phyloP scores from a whole-genome alignment of 30 jellyfish, hydroid and myxozoan species.

The Nemopilema nomurai region DNA sequence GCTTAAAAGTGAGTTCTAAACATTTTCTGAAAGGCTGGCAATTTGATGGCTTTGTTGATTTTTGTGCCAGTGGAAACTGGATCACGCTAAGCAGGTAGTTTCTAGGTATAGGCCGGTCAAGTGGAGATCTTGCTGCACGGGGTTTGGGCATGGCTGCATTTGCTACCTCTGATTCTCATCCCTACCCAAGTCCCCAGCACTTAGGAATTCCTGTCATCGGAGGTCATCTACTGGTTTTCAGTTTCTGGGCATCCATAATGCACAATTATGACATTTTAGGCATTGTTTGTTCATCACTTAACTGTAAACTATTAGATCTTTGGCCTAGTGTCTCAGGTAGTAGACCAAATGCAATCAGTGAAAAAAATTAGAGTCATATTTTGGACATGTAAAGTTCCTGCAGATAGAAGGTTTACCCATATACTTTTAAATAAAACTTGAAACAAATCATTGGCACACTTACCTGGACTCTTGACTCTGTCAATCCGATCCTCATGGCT shows the following conservation, averaged over 20 bases:
- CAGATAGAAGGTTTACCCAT: background rate
- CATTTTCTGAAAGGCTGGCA: background rate
- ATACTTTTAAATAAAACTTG: background rate
- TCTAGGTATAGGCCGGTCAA: background rate
- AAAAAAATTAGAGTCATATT: no score
- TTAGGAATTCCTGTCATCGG: background rate
- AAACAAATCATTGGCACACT: background rate
- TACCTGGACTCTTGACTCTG: conserved; percentile 98
- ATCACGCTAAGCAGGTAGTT: background rate
- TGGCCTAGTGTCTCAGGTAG: background rate
- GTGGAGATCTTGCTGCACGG: background rate
- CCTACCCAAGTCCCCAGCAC: background rate
- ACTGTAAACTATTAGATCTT: background rate
- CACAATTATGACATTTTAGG: background rate
- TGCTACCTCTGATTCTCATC: background rate
- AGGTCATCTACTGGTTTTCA: background rate
- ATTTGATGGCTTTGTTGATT: background rate
- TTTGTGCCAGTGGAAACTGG: background rate
- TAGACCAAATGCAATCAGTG: background rate
- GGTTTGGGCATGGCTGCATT: background rate
- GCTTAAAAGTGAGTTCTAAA: background rate
- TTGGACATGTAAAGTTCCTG: background rate
- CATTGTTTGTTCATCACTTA: background rate
- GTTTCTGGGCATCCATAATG: background rate
- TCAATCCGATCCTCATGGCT: conserved; percentile 97